phyloP scores from a whole-genome alignment of 1,140 invertebrate species.

The Lethrus apterus region DNA sequence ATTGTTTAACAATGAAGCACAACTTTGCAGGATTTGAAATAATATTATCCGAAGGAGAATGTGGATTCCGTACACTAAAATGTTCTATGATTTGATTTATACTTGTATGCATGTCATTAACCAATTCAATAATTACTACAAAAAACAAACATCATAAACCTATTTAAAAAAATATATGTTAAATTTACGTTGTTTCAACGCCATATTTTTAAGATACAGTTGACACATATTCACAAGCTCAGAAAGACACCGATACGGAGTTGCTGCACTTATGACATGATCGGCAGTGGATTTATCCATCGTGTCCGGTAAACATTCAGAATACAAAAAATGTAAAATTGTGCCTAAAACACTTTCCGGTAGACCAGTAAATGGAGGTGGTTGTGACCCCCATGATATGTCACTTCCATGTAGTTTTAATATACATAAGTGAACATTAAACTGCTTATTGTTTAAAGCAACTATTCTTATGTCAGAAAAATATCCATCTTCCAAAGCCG shows the following conservation, averaged over 20 bases:
- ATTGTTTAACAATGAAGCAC: conserved; percentile 54
- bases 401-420: conserved; percentile 49
- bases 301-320: conserved; percentile 53
- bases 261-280: conserved; percentile 46
- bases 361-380: conserved; percentile 45
- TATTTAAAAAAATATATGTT: too few species aligned
- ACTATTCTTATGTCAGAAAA: conserved; percentile 54
- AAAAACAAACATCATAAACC: too few species aligned
- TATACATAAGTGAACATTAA: conserved; percentile 55
- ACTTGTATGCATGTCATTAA: conserved; percentile 54
- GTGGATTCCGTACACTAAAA: conserved; percentile 35
- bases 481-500: conserved; percentile 56
- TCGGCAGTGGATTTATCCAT: conserved; percentile 50
- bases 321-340: conserved; percentile 56
- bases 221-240: conserved; percentile 50
- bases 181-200: conserved; percentile 59
- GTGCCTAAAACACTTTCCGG: conserved; percentile 51
- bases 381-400: conserved; percentile 45
- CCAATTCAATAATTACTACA: conserved; percentile 53
- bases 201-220: conserved; percentile 53
- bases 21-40: conserved; percentile 47
- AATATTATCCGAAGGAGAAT: conserved; percentile 31
- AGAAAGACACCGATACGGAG: conserved; percentile 45
- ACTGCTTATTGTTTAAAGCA: conserved; percentile 50
- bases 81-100: conserved; percentile 51